These are phyloP conservation scores for Anoura caudifer DNA, from an alignment of 2,113 vertebrate genomes.

Conservation along the genomic window DNA sequence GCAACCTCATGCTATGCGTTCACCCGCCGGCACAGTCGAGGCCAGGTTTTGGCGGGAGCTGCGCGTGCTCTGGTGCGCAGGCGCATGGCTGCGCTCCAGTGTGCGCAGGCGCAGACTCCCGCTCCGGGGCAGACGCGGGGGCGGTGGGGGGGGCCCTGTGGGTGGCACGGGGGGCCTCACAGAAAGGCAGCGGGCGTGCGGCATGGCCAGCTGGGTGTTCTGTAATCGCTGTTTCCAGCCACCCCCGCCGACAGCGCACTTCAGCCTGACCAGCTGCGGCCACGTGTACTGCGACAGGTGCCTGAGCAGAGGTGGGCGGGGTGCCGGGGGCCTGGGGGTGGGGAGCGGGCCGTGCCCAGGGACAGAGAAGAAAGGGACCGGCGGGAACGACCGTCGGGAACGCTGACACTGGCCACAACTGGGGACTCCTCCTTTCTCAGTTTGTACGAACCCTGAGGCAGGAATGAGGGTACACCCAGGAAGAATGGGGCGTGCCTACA, in stretches of 20 bases:
- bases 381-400: background rate
- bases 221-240: conserved; percentile 89
- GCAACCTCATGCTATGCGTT: background rate
- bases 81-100: background rate
- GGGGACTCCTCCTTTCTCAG: background rate
- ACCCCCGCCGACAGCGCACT: conserved; percentile 71
- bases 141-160: no score
- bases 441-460: background rate
- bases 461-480: background rate
- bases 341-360: background rate
- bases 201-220: conserved; percentile 84
- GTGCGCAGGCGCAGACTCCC: background rate
- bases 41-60: background rate
- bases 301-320: conserved; percentile 85
- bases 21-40: rapidly evolving
- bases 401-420: background rate
- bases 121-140: rapidly evolving
- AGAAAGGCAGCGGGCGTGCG: rapidly evolving
- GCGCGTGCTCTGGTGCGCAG: rapidly evolving
- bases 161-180: rapidly evolving
- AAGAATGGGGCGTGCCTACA: background rate
- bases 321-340: rapidly evolving
- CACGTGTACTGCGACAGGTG: conserved; percentile 90
- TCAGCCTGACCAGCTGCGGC: conserved; percentile 89
- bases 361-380: background rate